phyloP scores from a whole-genome alignment of 2,888 invertebrate genomes.

The Abscondita cerata region DNA sequence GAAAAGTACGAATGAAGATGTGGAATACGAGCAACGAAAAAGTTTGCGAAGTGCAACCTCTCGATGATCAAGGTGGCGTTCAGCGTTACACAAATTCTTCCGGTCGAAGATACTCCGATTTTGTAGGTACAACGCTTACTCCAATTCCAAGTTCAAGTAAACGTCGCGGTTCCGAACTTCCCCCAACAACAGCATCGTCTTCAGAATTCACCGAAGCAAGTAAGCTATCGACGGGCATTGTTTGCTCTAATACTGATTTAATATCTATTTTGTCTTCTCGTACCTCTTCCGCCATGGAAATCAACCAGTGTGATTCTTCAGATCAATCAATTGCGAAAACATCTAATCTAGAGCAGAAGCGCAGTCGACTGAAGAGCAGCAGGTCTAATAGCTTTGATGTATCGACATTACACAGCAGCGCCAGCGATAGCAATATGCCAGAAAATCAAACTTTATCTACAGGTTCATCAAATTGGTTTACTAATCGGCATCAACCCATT shows the following conservation, averaged over 20 bases:
- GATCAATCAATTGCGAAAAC: conserved; percentile 44
- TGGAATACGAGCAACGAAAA: conserved; percentile 81
- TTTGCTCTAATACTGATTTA: conserved; percentile 83
- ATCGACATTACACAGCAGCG: conserved; percentile 68
- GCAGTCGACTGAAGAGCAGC: conserved; percentile 69
- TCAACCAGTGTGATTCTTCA: conserved; percentile 69
- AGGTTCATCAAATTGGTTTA: conserved; percentile 76
- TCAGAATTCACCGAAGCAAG: conserved; percentile 52
- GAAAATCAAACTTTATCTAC: conserved; percentile 42
- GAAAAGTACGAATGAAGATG: conserved; percentile 83
- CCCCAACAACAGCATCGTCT: conserved; percentile 56
- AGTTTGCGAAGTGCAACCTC: conserved; percentile 82
- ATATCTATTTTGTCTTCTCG: conserved; percentile 79
- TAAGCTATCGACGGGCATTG: conserved; percentile 64
- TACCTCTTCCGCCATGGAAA: conserved; percentile 82
- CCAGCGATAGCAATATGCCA: conserved; percentile 52
- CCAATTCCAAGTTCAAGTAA: conserved; percentile 65
- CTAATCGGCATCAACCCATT: conserved; percentile 79
- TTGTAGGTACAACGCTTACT: conserved; percentile 67
- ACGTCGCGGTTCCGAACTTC: conserved; percentile 78
- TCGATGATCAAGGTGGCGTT: conserved; percentile 70
- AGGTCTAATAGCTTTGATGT: conserved; percentile 87
- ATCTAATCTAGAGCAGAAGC: conserved; percentile 59
- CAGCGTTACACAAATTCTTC: conserved; percentile 63
- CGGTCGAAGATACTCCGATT: conserved; percentile 76